Evolutionary conservation across 2,797 vertebrate genomes (phyloP), one percentile per base, ranked within the genome.

Genomic region (Lagodon rhomboides): DNA sequence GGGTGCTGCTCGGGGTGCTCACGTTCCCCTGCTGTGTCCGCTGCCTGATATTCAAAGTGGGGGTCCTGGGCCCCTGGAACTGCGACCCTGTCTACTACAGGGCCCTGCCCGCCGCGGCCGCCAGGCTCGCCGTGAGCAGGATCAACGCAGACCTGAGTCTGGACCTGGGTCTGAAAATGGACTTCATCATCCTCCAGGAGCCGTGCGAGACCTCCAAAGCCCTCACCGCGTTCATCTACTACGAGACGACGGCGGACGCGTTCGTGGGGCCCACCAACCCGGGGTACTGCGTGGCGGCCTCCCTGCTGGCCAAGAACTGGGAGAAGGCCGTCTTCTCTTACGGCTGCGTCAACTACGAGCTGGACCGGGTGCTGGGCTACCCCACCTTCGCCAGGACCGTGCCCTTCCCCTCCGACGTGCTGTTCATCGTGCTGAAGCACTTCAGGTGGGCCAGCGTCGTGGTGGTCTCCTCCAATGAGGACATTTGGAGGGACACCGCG

Each of bases 21-120:
- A 87, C 94, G 0, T 84, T 95, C 77, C 95, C 94, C 18, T 93
- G 92, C 58, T 94, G 95, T 69, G 93, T 92, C 38, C 84, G 78
- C 34, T 96, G 96, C 79, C 84, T 94, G 25, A 92, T 94, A 65
- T 94, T 96, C 85, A 96, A 92, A 91, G 94, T 96, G 6, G 95
- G 95, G n/a, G 91, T 95, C 3, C 62, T 96, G 44, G 96, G 96
- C 27, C 96, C 95, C 25, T 97, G 95, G 95, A 93, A 95, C 90
- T 96, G 95, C 77, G 94, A 95, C 88, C 89, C 86, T 0, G 34
- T 94, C 12, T 94, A 94, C 77, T 91, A 93, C 77, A 95, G 91
- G 87, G 91, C 95, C 7, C 79, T 94, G 46, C 95, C 95, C 0
- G 80, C 87, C 1, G 80, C 89, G 0, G 94, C 94, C 0, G 94